Evolutionary conservation across 1,140 invertebrate species (phyloP).

Genomic region (Oncopodura yosiiana): DNA sequence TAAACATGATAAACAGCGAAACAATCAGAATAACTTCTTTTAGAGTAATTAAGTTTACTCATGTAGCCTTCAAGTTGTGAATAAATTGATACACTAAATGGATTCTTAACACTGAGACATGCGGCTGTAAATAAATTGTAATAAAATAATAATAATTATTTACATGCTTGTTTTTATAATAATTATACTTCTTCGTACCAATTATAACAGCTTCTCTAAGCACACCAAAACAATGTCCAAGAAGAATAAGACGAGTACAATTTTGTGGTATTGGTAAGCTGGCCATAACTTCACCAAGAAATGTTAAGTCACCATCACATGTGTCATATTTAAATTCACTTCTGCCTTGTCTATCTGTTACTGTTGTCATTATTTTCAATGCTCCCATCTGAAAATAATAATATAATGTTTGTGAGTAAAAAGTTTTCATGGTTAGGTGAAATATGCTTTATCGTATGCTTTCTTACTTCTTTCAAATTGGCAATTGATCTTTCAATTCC

Average conservation of each 20-base stretch:
- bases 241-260: conserved; percentile 69
- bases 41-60: conserved; percentile 67
- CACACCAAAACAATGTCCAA: conserved; percentile 79
- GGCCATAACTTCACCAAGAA: conserved; percentile 72
- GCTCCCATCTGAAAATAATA: conserved; percentile 19
- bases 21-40: conserved; percentile 71
- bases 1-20: conserved; percentile 73
- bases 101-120: conserved; percentile 64
- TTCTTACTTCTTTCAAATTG: conserved; percentile 67
- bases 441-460: background rate
- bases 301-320: conserved; percentile 81
- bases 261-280: conserved; percentile 69
- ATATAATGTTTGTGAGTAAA: too few species aligned
- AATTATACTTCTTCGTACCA: conserved; percentile 46
- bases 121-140: conserved; percentile 48
- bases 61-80: conserved; percentile 61
- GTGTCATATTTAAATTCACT: conserved; percentile 40
- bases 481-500: conserved; percentile 74
- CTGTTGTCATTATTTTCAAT: conserved; percentile 6
- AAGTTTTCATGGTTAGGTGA: background rate
- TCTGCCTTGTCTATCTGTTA: too few species aligned
- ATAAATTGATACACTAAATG: conserved; percentile 66
- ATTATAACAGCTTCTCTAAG: conserved; percentile 78
- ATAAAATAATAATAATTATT: background rate
- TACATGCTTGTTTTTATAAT: background rate